Base-by-base conservation (phyloP, 2,888 invertebrate species). In the Parascotia fuliginaria region DNA sequence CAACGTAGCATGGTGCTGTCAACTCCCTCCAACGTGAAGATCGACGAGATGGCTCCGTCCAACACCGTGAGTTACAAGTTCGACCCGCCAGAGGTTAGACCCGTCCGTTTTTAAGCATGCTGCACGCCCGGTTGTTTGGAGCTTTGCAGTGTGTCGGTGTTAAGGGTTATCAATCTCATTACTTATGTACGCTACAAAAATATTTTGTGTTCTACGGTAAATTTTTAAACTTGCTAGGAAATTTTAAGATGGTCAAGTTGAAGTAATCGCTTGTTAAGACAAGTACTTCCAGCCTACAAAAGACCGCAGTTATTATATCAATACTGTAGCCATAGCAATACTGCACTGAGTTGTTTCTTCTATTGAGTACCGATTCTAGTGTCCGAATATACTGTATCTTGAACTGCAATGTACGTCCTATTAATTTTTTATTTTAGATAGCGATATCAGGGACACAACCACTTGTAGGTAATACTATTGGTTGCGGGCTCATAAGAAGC, bases 31-130 rank as follows among this genome's bases (percentile, higher is more conserved):
- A 93, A 94, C 4, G 92, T 96, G 38, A 95, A 95, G 87, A 95
- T 96, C 72, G 96, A 96, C 85, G 95, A 96, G 79, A 93, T 95
- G 94, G 94, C 93, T 27, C 89, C 88, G 40, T 89, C 89, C 72
- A 88, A 93, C 85, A 92, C 92, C 86, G 92, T 93, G 91, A 94
- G 93, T 93, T 94, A 94, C 93, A 94, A 94, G 92, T 94, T 94
- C 91, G 93, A 94, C 75, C 93, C 94, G 68, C 85, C 92, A 66
- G 92, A 92, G 92, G 92, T 93, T 92, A 85, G 92, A 88, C 65
- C 59, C 79, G 75, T 64, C 73, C 75, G 70, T 79, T 60, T 82
- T 83, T 79, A 57, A 85, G 91, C 90, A 91, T 89, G 90, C 88
- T 83, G 89, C 89, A 88, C 89, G 84, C 79, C 78, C 83, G 81